A percentile compares a stretch with the other conserved stretches of the same genome.
Conservation (phyloP, 2,888 invertebrate species). For the Rhodophaea formosa region DNA sequence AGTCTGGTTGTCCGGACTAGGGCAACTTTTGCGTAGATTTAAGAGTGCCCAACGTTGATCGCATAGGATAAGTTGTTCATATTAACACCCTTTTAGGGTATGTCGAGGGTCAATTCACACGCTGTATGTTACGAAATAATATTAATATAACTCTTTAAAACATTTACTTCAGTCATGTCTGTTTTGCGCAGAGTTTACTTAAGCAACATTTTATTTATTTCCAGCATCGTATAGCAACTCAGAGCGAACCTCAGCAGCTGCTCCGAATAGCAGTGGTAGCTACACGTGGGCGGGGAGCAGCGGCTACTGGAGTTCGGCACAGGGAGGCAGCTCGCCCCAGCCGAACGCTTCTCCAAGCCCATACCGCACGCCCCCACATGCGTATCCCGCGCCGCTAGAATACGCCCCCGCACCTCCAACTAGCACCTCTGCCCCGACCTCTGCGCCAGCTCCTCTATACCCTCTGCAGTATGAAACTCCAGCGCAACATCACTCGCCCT, state of each 20-base stretch:
- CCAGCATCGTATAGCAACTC: constrained; percentile 66
- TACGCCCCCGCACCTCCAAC: constrained; percentile 62
- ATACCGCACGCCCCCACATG: constrained; percentile 72
- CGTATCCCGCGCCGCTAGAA: constrained; percentile 68
- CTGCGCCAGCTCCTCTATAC: constrained; percentile 65
- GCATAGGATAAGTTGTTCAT: too few relatives aligned
- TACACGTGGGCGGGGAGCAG: constrained; percentile 71
- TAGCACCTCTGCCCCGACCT: constrained; percentile 50
- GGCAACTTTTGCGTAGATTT: too few relatives aligned
- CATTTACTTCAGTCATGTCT: too few relatives aligned
- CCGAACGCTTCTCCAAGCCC: constrained; percentile 65
- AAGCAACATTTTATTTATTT: constrained; percentile 17
- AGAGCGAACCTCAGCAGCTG: constrained; percentile 57
- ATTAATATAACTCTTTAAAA: too few relatives aligned
- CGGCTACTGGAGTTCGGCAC: constrained; percentile 66
- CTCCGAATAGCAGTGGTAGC: constrained; percentile 58
- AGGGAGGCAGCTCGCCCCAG: constrained; percentile 67
- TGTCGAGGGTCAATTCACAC: too few relatives aligned
- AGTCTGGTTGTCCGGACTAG: too few relatives aligned
- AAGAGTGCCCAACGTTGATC: too few relatives aligned
- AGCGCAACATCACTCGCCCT: constrained; percentile 69
- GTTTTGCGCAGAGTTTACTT: neutral
- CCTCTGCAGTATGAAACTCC: constrained; percentile 70
- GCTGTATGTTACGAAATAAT: too few relatives aligned
- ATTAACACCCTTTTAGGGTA: too few relatives aligned